Percentiles rank a stretch among this genome's conserved stretches.
Conservation (phyloP, 2,797 vertebrate genomes). For the Anisognathus igniventris region DNA sequence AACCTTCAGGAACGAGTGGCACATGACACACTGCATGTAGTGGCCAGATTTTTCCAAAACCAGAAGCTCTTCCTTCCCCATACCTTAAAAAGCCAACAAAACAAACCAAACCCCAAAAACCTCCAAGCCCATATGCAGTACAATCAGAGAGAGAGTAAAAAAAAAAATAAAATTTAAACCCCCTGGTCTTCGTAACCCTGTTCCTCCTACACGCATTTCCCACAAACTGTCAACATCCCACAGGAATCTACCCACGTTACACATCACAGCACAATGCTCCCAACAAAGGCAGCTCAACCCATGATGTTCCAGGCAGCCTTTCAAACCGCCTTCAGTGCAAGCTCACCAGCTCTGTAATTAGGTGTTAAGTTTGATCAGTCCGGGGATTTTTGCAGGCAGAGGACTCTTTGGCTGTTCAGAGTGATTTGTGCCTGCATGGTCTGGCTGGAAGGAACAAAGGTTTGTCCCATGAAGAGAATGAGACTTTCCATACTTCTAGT, state of each 20-base stretch:
- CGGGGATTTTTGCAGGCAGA: constrained; percentile 21
- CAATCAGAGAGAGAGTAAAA: not conserved
- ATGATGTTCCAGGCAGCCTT: constrained; percentile 59
- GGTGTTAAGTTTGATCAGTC: constrained; percentile 39
- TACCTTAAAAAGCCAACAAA: constrained; percentile 32
- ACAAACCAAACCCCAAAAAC: not conserved
- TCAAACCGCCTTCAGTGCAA: constrained; percentile 55
- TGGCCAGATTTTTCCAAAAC: constrained; percentile 9
- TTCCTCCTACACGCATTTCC: constrained; percentile 66
- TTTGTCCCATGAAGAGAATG: not conserved
- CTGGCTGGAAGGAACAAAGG: not conserved
- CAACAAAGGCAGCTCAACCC: constrained; percentile 63
- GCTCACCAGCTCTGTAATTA: constrained; percentile 69
- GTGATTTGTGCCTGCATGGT: constrained; percentile 9
- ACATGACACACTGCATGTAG: not conserved
- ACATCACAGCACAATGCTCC: constrained; percentile 67
- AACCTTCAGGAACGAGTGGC: constrained; percentile 5
- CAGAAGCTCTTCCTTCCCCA: not conserved
- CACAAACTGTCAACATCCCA: constrained; percentile 72
- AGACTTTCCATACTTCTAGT: not conserved
- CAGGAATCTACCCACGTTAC: constrained; percentile 68
- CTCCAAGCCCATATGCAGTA: constrained; percentile 17
- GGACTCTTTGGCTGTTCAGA: not conserved
- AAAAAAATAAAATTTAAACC: not conserved
- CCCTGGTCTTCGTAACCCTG: constrained; percentile 62